These are phyloP conservation scores for rabbit (Oryctolagus cuniculus) DNA, from an alignment of 2,113 vertebrate genomes.

Conservation along the genomic window DNA sequence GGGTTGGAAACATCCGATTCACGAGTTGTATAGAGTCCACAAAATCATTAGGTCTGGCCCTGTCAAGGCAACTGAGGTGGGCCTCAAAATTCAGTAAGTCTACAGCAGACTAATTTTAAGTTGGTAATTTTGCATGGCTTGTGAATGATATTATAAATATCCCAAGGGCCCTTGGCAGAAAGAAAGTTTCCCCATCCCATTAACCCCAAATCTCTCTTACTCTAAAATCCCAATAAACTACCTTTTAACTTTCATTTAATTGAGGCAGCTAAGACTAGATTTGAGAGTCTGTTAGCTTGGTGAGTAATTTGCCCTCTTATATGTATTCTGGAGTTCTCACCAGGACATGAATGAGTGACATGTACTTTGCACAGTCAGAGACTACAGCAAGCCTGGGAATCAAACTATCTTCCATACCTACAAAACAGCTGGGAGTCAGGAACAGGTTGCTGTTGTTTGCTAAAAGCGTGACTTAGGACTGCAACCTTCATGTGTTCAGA, in stretches of 20 bases:
- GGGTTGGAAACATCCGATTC: not conserved
- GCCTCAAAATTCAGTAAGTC: too few relatives aligned
- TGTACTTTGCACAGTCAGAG: conserved; percentile 35
- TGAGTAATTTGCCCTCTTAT: conserved; percentile 70
- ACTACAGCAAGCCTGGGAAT: conserved; percentile 58
- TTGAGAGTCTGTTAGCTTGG: conserved; percentile 44
- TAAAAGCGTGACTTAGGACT: not conserved
- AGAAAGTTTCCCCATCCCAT: too few relatives aligned
- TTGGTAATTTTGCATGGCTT: too few relatives aligned
- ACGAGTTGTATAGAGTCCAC: not conserved
- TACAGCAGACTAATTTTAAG: too few relatives aligned
- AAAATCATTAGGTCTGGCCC: too few relatives aligned
- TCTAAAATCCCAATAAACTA: conserved; percentile 40
- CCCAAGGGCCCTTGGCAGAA: too few relatives aligned
- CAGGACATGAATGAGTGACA: conserved; percentile 74
- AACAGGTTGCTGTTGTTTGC: conserved; percentile 25
- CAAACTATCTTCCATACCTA: conserved; percentile 55
- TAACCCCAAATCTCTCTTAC: conserved; percentile 8
- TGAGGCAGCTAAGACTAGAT: not conserved
- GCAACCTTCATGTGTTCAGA: not conserved
- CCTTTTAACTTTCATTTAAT: conserved; percentile 26
- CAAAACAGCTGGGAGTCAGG: conserved; percentile 34
- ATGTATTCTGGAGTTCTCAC: conserved; percentile 74
- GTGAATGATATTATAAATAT: too few relatives aligned
- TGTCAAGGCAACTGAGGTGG: too few relatives aligned